Conservation (phyloP, 2,113 vertebrate genomes). For the Micronycteris hirsuta region DNA sequence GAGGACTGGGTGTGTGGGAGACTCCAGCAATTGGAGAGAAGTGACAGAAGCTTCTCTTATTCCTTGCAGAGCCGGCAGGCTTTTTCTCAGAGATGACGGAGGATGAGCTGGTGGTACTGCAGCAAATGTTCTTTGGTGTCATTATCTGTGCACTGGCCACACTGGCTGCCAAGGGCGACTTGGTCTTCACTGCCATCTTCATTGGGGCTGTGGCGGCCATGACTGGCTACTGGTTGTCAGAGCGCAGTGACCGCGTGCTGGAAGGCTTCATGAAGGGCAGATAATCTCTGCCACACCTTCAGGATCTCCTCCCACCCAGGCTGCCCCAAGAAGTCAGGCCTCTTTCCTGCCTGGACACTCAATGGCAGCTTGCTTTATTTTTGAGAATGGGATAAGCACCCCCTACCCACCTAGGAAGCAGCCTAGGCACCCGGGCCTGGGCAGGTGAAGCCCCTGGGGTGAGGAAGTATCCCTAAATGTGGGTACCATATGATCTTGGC, state of each 20-base stretch:
- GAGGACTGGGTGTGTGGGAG: neutral
- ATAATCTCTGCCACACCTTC: conserved; percentile 69
- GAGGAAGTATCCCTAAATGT: neutral
- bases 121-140: conserved; percentile 99
- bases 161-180: conserved; percentile 95
- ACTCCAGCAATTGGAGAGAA: neutral
- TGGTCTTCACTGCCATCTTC: conserved; percentile 99
- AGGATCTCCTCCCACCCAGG: neutral
- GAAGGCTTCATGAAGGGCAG: conserved; percentile 95
- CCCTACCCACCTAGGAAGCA: neutral
- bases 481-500: neutral
- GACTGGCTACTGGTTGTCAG: conserved; percentile 97
- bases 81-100: conserved; percentile 96
- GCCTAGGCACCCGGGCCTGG: neutral
- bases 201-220: conserved; percentile 96
- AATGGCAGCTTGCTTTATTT: neutral
- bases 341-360: neutral
- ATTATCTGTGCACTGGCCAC: conserved; percentile 97
- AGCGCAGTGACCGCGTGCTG: conserved; percentile 94
- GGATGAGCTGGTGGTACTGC: conserved; percentile 95
- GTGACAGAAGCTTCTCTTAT: neutral
- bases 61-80: conserved; percentile 86
- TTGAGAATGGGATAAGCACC: neutral
- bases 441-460: neutral
- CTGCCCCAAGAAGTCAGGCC: neutral